These are phyloP conservation scores for Crocidura indochinensis DNA, from an alignment of 2,797 vertebrate species.

Conservation along the genomic window DNA sequence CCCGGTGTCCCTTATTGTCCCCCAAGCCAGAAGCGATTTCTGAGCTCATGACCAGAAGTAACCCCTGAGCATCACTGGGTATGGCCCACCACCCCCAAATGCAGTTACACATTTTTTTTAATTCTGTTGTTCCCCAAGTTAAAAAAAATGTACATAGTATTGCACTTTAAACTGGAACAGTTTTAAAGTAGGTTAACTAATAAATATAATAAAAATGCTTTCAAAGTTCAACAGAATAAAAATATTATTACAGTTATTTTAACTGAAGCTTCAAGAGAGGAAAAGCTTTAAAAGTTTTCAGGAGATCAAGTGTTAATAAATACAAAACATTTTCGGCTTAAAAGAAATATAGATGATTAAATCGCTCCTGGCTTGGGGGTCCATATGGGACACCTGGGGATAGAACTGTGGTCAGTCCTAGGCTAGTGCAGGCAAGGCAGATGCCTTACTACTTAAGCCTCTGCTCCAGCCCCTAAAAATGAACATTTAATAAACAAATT, in stretches of 20 bases:
- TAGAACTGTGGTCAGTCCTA: no score
- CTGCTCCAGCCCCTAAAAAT: neutral
- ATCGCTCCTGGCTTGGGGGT: no score
- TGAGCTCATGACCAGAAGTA: no score
- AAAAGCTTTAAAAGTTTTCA: neutral
- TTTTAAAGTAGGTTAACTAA: neutral
- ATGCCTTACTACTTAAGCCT: neutral
- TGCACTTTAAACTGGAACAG: neutral
- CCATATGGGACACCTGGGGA: no score
- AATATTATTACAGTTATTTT: neutral
- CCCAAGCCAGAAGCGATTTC: no score
- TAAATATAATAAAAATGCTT: neutral
- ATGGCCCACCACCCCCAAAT: no score
- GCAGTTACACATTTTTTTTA: no score
- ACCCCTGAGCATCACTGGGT: no score
- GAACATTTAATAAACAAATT: constrained; percentile 1
- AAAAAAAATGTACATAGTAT: neutral
- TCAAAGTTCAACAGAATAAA: neutral
- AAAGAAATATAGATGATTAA: neutral
- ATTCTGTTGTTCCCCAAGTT: neutral
- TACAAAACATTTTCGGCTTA: neutral
- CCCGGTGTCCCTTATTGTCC: no score
- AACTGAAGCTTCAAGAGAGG: neutral
- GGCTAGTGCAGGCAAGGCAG: no score
- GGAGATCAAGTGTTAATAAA: neutral